Conservation (phyloP, 2,888 invertebrate species). For the Drosophila neutralis region DNA sequence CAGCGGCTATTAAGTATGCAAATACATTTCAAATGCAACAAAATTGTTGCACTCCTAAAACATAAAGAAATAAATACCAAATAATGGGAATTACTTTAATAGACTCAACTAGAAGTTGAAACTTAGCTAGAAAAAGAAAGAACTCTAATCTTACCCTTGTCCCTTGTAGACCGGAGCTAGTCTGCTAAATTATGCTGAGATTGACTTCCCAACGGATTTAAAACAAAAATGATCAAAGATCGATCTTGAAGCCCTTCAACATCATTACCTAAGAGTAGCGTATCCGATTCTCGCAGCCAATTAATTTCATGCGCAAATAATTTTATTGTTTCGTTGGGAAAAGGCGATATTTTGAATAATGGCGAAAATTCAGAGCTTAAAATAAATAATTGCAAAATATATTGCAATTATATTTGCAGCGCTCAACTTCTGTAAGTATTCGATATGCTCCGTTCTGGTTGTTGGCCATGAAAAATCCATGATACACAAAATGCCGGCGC, state of each 20-base stretch:
- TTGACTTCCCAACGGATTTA: neutral
- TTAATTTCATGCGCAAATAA: neutral
- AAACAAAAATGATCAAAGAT: neutral
- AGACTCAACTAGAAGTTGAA: constrained; percentile 11
- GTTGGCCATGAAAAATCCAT: constrained; percentile 24
- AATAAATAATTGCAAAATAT: constrained; percentile 2
- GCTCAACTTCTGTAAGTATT: constrained; percentile 7
- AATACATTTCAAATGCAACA: constrained; percentile 69
- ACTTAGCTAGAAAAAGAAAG: neutral
- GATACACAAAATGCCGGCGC: constrained; percentile 25
- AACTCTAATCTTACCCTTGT: fast-evolving
- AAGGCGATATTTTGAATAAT: neutral
- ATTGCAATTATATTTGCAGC: neutral
- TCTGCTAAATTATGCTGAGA: too few relatives aligned
- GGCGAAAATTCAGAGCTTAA: neutral
- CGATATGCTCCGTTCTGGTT: constrained; percentile 24
- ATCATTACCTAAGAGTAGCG: neutral
- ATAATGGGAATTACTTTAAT: constrained; percentile 42
- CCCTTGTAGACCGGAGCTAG: too few relatives aligned
- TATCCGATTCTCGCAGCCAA: neutral
- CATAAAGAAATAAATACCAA: constrained; percentile 21
- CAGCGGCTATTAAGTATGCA: constrained; percentile 67
- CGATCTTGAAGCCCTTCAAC: neutral
- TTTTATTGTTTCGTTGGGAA: neutral
- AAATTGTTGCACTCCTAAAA: constrained; percentile 47